A percentile compares a stretch with the other conserved stretches of the same genome.
These are phyloP conservation scores for Echinops telfairi DNA, from an alignment of 2,113 vertebrate species.

Conservation along the genomic window DNA sequence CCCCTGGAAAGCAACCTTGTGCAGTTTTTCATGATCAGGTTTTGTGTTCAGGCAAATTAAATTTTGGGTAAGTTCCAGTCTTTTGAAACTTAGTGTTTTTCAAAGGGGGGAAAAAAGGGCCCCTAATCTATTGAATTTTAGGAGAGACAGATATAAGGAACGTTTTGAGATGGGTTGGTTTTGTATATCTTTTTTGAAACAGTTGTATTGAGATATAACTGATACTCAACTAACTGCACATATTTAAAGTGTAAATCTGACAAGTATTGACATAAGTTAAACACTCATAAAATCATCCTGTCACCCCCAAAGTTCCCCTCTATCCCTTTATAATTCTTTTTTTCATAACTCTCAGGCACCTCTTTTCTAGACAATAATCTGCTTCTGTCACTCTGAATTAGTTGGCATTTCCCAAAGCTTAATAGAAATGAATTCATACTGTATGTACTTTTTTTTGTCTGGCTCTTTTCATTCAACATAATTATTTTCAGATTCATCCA, in stretches of 20 bases:
- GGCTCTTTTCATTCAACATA: neutral
- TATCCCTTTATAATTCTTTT: neutral
- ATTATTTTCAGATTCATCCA: neutral
- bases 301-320: neutral
- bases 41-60: neutral
- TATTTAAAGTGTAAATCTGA: neutral
- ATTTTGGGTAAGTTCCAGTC: neutral
- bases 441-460: no score
- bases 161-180: neutral
- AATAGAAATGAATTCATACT: neutral
- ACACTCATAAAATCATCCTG: neutral
- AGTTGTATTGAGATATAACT: neutral
- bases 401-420: neutral
- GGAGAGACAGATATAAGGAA: neutral
- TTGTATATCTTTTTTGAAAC: neutral
- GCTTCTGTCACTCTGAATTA: neutral
- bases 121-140: neutral
- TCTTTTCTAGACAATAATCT: neutral
- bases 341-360: neutral
- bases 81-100: neutral
- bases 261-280: neutral
- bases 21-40: neutral
- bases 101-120: neutral
- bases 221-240: neutral
- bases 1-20: neutral